A percentile compares a stretch with the other conserved stretches of the same genome.
These are phyloP conservation scores for Corythornis cristatus DNA, from an alignment of 2,113 vertebrate species.

Conservation along the genomic window DNA sequence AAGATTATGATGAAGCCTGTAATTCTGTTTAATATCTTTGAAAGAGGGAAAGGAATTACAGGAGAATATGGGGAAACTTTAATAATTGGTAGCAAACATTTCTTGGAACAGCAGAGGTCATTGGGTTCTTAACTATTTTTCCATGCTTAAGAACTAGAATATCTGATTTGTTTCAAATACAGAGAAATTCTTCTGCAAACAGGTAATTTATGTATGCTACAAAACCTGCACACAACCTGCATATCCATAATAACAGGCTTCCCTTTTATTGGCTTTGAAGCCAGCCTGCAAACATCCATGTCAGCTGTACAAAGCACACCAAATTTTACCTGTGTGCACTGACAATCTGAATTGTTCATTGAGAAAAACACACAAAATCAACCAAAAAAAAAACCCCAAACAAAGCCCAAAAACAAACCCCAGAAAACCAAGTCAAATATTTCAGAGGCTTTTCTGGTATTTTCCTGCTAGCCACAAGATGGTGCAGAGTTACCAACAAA, in stretches of 20 bases:
- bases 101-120: background rate
- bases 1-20: background rate
- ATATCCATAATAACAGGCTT: background rate
- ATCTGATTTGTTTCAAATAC: background rate
- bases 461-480: constrained; percentile 65
- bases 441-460: background rate
- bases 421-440: background rate
- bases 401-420: background rate
- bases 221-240: background rate
- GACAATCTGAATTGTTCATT: background rate
- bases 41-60: background rate
- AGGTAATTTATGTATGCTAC: background rate
- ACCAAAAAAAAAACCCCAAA: background rate
- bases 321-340: background rate
- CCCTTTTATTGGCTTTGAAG: background rate
- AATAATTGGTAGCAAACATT: background rate
- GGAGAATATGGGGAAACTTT: background rate
- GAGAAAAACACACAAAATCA: background rate
- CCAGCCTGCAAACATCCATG: background rate
- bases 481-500: constrained; percentile 53
- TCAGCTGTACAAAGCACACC: background rate
- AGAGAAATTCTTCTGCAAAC: background rate
- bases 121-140: background rate
- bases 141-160: background rate
- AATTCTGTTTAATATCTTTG: background rate